Evolutionary conservation across 64 coral and sea anemone species (phyloP).

Genomic region (Dendrophyllia cribrosa): DNA sequence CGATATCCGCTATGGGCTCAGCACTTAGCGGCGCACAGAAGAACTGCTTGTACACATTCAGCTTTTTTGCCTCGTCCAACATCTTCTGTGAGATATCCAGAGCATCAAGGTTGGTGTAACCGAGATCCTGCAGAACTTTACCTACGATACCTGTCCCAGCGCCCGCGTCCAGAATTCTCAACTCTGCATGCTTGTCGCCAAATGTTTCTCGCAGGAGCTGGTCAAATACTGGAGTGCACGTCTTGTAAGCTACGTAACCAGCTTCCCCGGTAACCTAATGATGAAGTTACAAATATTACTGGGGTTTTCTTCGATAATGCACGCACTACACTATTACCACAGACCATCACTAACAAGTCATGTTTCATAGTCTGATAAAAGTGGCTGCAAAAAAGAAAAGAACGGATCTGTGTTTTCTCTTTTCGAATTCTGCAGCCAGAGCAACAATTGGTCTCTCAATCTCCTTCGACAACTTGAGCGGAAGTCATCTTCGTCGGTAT

Average conservation of each 20-base stretch:
- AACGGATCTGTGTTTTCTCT: too few species aligned
- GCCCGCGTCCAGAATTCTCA: constrained; percentile 58
- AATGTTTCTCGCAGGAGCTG: neutral
- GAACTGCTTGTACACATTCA: constrained; percentile 71
- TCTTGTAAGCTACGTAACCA: constrained; percentile 42
- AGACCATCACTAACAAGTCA: too few species aligned
- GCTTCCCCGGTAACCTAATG: neutral
- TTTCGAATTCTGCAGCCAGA: too few species aligned
- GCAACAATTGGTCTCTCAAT: too few species aligned
- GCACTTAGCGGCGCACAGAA: constrained; percentile 47
- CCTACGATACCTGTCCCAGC: constrained; percentile 72
- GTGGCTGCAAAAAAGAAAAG: too few species aligned
- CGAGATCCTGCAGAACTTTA: constrained; percentile 27
- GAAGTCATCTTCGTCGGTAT: too few species aligned
- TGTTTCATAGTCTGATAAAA: too few species aligned
- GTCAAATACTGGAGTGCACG: constrained; percentile 19
- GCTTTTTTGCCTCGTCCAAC: constrained; percentile 62
- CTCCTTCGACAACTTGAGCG: too few species aligned
- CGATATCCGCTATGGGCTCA: constrained; percentile 26
- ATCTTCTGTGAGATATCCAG: constrained; percentile 66
- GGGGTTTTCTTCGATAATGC: neutral
- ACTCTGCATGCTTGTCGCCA: neutral
- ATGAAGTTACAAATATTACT: neutral
- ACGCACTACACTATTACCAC: too few species aligned
- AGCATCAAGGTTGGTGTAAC: constrained; percentile 62